Conservation (phyloP, 2,888 invertebrate genomes). For the Encarsia formosa region DNA sequence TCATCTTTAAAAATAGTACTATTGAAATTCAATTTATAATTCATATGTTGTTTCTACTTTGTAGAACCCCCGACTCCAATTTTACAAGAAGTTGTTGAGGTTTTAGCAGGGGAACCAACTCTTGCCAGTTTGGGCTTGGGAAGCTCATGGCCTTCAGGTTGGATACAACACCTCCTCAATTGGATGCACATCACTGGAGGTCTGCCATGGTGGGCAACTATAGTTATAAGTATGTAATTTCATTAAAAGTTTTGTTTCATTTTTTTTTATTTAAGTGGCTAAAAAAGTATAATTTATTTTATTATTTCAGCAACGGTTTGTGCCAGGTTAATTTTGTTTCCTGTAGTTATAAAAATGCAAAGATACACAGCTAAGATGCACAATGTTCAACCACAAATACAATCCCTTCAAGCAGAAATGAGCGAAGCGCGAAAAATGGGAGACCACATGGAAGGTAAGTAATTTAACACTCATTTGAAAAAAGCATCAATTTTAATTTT, state of each 20-base stretch:
- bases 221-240: slow-evolving; percentile 61
- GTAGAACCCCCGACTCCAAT: slow-evolving; percentile 40
- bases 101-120: slow-evolving; percentile 60
- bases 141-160: slow-evolving; percentile 70
- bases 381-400: slow-evolving; percentile 82
- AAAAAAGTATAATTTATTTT: slow-evolving; percentile 1
- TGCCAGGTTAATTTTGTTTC: slow-evolving; percentile 75
- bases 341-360: slow-evolving; percentile 79
- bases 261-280: neutral
- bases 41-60: too few relatives aligned
- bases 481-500: neutral
- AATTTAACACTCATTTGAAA: neutral
- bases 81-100: slow-evolving; percentile 28
- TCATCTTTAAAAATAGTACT: neutral
- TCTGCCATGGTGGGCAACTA: slow-evolving; percentile 92
- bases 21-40: too few relatives aligned
- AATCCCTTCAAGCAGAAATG: slow-evolving; percentile 77
- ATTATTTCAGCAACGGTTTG: slow-evolving; percentile 60
- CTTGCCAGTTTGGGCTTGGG: slow-evolving; percentile 80
- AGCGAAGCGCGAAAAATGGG: slow-evolving; percentile 81
- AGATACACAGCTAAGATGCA: slow-evolving; percentile 76
- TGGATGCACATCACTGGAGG: slow-evolving; percentile 74
- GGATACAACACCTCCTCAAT: slow-evolving; percentile 78
- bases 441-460: slow-evolving; percentile 67
- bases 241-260: neutral